phyloP scores from a whole-genome alignment of 2,888 invertebrate genomes.

The Notodonta dromedarius region DNA sequence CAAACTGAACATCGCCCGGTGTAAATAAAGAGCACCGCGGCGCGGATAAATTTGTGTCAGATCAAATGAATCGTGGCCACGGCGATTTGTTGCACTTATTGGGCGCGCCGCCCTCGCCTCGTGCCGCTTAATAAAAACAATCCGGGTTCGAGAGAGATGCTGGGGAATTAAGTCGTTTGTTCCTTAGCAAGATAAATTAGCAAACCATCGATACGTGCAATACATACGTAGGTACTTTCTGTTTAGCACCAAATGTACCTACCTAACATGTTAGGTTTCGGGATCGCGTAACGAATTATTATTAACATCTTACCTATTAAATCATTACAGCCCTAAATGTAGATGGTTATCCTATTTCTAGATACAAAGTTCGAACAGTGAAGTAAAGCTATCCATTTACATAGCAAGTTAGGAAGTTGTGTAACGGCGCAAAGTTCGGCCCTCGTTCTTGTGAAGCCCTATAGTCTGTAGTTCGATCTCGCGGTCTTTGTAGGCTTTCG shows the following conservation, averaged over 20 bases:
- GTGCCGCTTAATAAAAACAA: constrained; percentile 49
- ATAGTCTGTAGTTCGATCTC: constrained; percentile 37
- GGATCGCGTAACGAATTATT: neutral
- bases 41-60: constrained; percentile 83
- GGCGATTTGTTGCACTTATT: constrained; percentile 78
- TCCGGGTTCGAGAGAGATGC: constrained; percentile 33
- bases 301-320: neutral
- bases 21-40: constrained; percentile 77
- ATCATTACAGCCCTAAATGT: constrained; percentile 5
- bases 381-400: constrained; percentile 40
- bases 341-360: neutral
- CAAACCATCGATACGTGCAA: neutral
- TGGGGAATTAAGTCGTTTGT: constrained; percentile 57
- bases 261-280: neutral
- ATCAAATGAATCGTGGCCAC: constrained; percentile 80
- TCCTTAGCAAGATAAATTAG: constrained; percentile 49
- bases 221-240: neutral
- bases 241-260: neutral
- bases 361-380: constrained; percentile 10
- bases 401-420: constrained; percentile 37
- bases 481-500: constrained; percentile 40
- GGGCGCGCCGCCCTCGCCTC: constrained; percentile 52
- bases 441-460: constrained; percentile 52
- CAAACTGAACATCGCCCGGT: constrained; percentile 77
- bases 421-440: constrained; percentile 50